phyloP scores from a whole-genome alignment of 2,888 invertebrate genomes.

The Noctua fimbriata region DNA sequence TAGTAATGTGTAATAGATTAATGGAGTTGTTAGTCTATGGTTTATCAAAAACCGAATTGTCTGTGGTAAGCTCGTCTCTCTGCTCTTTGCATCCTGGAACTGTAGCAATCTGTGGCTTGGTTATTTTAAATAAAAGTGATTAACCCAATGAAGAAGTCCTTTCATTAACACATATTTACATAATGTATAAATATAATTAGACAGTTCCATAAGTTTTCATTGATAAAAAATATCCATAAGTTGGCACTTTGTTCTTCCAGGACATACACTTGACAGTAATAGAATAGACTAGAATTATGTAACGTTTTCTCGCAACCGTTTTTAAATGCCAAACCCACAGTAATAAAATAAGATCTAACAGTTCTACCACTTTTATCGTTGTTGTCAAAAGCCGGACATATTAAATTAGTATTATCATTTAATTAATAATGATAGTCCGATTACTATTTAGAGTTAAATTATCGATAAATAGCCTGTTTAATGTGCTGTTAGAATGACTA shows the following conservation, averaged over 20 bases:
- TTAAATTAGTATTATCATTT: conserved; percentile 48
- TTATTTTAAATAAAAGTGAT: no score
- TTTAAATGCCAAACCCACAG: conserved; percentile 5
- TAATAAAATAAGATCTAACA: conserved; percentile 15
- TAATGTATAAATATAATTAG: neutral
- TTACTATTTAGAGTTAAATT: conserved; percentile 55
- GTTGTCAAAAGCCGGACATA: conserved; percentile 29
- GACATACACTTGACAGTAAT: neutral
- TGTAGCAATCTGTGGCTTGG: no score
- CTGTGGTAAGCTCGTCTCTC: no score
- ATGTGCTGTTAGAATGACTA: conserved; percentile 37
- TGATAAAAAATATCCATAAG: neutral
- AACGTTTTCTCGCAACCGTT: neutral
- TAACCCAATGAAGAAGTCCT: no score
- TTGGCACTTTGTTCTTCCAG: neutral
- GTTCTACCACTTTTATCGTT: conserved; percentile 17
- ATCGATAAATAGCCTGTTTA: conserved; percentile 52
- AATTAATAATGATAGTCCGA: conserved; percentile 44
- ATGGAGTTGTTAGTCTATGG: no score
- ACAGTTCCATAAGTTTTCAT: neutral
- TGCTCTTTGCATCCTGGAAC: no score
- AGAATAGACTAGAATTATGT: neutral
- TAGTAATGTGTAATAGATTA: no score
- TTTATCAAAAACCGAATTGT: no score
- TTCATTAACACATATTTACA: no score